phyloP scores from a whole-genome alignment of 1,140 invertebrate genomes.

The Asbolus verrucosus region DNA sequence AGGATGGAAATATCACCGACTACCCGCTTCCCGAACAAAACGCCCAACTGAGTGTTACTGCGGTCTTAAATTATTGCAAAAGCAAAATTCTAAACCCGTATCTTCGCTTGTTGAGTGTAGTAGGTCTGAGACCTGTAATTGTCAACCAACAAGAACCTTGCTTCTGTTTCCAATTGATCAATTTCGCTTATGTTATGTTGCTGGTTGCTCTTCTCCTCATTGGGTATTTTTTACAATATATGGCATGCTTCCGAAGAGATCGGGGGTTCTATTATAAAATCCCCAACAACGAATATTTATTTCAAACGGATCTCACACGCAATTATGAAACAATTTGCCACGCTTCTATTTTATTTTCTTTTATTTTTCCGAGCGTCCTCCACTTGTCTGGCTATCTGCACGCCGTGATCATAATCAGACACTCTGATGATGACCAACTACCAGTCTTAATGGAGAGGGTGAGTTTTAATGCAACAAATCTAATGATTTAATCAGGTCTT shows the following conservation, averaged over 20 bases:
- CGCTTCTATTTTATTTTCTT: constrained; percentile 79
- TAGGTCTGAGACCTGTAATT: constrained; percentile 79
- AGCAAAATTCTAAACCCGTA: constrained; percentile 83
- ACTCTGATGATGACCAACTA: constrained; percentile 87
- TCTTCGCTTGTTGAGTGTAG: constrained; percentile 76
- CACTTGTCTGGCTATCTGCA: constrained; percentile 83
- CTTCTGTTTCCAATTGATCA: constrained; percentile 70
- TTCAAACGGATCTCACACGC: constrained; percentile 25
- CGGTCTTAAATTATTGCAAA: constrained; percentile 82
- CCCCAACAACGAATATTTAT: constrained; percentile 19
- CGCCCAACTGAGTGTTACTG: constrained; percentile 75
- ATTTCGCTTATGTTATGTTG: constrained; percentile 76
- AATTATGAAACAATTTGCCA: constrained; percentile 73
- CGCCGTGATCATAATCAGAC: constrained; percentile 81
- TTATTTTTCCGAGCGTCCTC: constrained; percentile 81
- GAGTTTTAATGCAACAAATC: constrained; percentile 60
- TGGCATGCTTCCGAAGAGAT: constrained; percentile 81
- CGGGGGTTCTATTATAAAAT: constrained; percentile 77
- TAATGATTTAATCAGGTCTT: constrained; percentile 68
- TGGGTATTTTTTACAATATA: constrained; percentile 81
- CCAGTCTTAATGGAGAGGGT: constrained; percentile 92
- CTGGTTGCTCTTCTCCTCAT: constrained; percentile 74
- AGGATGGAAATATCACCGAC: constrained; percentile 45
- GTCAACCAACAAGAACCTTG: constrained; percentile 71
- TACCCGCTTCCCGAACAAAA: neutral